Evolutionary conservation across 2,113 vertebrate genomes (phyloP).

Genomic region (Sander vitreus): DNA sequence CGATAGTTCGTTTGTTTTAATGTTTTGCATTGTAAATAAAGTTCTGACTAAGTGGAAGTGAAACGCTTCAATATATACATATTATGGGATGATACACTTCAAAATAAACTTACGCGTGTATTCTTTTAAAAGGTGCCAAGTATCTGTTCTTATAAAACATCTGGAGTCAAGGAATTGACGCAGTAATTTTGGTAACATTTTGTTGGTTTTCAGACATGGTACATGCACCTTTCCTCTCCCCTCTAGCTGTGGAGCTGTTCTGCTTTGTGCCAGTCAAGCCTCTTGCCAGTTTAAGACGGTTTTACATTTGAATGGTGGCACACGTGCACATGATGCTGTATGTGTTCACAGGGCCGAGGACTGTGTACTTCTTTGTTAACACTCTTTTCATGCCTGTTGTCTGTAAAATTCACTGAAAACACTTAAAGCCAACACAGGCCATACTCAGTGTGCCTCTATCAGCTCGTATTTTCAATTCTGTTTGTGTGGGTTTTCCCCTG

Average conservation of each 20-base stretch:
- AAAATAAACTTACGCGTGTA: neutral
- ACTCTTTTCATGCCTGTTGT: neutral
- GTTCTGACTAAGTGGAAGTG: neutral
- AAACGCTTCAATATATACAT: neutral
- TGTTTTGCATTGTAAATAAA: neutral
- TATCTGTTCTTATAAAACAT: neutral
- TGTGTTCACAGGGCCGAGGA: constrained; percentile 6
- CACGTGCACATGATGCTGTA: constrained; percentile 16
- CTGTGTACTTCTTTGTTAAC: constrained; percentile 42
- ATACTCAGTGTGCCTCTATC: neutral
- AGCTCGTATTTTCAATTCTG: neutral
- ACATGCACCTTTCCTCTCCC: neutral
- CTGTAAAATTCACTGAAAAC: neutral
- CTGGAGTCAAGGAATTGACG: neutral
- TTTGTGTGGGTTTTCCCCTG: neutral
- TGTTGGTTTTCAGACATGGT: neutral
- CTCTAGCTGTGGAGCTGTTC: constrained; percentile 7
- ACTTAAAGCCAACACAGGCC: neutral
- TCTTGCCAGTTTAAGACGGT: constrained; percentile 24
- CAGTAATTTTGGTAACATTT: neutral
- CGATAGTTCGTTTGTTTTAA: neutral
- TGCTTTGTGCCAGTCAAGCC: constrained; percentile 11
- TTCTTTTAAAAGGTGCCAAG: neutral
- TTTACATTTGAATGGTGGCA: constrained; percentile 62
- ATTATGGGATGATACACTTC: neutral